Evolutionary conservation across 2,797 vertebrate species (phyloP), one percentile per base, ranked within the genome.

Genomic region (Pelobates cultripes): DNA sequence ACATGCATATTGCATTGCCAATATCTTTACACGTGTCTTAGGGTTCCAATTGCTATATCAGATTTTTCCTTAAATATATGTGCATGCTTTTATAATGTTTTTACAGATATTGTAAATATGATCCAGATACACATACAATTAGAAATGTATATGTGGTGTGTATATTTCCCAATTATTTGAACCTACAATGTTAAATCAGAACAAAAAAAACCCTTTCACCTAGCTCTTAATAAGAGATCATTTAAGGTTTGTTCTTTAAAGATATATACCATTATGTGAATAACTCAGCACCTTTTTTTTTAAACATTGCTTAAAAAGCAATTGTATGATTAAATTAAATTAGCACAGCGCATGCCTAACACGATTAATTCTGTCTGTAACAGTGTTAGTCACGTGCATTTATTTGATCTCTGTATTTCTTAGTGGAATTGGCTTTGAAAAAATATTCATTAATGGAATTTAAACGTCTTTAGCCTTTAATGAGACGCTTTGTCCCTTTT

Each of bases 281-380:
- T 60, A 78, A 53, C 41, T 9, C 64, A 44, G 15, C 40, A 55
- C 28, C 28, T 10, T 70, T 64, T 64, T 64, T 64, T 57, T 12
- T 57, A 10, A 2, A n/a, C 68, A 55, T 15, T 55, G 64, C 75
- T 45, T 68, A 67, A 44, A 57, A 57, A n/a, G 45, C 70, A 73
- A 80, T 73, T 13, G 45, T 73, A 67, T 73, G 61, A 80, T 74
- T 45, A 69, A 57, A 77, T 72, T 45, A 76, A 64, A 3, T 14
- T 43, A 17, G 55, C 67, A 81, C n/a, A 70, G 80, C 53, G 66
- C 80, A 81, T 81, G 73, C 66, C 15, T 76, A 57, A n/a, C 68
- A 60, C 67, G 71, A 53, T 47, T 55, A 71, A 15, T 71, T 41
- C 68, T 66, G 66, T 63, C 51, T 51, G 47, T n/a, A 53, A 70